Conservation (phyloP, 2,113 vertebrate genomes). For the Zosterops borbonicus region DNA sequence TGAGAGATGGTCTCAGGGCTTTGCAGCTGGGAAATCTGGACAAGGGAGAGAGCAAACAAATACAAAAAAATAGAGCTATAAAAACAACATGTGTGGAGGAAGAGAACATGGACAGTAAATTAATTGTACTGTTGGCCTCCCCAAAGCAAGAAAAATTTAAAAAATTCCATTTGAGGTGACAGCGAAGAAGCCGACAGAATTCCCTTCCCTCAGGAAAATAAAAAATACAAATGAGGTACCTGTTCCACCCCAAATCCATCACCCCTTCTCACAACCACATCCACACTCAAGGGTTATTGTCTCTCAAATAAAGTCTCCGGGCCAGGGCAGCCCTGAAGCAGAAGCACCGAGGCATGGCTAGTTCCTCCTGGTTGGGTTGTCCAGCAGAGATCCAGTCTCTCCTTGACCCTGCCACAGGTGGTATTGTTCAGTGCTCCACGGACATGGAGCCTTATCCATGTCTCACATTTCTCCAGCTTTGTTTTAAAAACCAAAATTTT, state of each 20-base stretch:
- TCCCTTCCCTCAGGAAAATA: constrained; percentile 32
- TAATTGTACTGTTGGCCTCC: neutral
- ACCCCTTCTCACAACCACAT: constrained; percentile 34
- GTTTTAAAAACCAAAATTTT: neutral
- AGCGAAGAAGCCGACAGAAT: neutral
- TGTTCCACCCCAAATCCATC: constrained; percentile 19
- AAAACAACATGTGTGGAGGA: neutral
- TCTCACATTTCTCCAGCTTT: constrained; percentile 51
- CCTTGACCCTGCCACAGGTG: neutral
- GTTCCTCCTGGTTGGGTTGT: neutral
- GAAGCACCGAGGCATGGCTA: neutral
- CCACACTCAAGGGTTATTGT: constrained; percentile 1
- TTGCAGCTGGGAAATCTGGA: neutral
- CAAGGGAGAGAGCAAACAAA: neutral
- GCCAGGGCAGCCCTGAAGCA: neutral
- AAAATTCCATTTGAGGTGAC: constrained; percentile 26
- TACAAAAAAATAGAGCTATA: neutral
- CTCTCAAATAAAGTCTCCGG: neutral
- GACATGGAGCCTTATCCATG: neutral
- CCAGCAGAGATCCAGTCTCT: constrained; percentile 3
- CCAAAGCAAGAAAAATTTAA: constrained; percentile 2
- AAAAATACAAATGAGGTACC: constrained; percentile 55
- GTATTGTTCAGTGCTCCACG: constrained; percentile 61
- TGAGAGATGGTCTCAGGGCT: neutral
- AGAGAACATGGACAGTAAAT: neutral